These are phyloP conservation scores for Sapayoa aenigma DNA, from an alignment of 2,113 vertebrate genomes.

Conservation along the genomic window DNA sequence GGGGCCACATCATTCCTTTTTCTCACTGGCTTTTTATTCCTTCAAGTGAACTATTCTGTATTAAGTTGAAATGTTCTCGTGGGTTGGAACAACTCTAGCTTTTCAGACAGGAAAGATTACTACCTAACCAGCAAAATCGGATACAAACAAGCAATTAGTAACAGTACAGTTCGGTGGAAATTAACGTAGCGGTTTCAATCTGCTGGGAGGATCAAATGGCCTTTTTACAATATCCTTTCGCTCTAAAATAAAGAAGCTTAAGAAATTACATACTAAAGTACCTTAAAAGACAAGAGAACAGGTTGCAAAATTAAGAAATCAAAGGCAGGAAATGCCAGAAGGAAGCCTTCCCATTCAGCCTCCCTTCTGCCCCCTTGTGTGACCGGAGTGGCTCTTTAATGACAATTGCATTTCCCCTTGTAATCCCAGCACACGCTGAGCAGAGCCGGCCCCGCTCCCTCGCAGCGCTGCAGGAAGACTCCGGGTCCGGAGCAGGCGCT, in stretches of 20 bases:
- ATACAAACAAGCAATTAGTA: background rate
- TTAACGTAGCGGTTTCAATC: background rate
- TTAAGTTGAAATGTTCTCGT: background rate
- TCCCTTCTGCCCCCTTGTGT: conserved; percentile 8
- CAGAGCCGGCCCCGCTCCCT: background rate
- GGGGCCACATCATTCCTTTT: background rate
- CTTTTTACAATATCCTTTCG: background rate
- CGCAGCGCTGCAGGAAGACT: background rate
- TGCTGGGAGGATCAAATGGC: background rate
- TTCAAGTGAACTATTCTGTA: background rate
- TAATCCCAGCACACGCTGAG: fast-evolving
- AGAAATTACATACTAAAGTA: background rate
- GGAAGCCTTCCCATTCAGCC: background rate
- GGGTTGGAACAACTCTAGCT: background rate
- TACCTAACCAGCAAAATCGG: background rate
- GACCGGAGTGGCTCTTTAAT: background rate
- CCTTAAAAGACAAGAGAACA: background rate
- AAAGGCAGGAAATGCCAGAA: conserved; percentile 2
- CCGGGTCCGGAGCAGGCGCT: background rate
- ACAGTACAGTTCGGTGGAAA: background rate
- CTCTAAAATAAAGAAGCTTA: conserved; percentile 2
- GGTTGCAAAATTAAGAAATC: background rate
- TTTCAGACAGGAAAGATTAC: background rate
- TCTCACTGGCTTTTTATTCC: background rate
- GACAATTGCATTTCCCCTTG: fast-evolving